Evolutionary conservation across 2,113 vertebrate species (phyloP).

Genomic region (Galbula dea): DNA sequence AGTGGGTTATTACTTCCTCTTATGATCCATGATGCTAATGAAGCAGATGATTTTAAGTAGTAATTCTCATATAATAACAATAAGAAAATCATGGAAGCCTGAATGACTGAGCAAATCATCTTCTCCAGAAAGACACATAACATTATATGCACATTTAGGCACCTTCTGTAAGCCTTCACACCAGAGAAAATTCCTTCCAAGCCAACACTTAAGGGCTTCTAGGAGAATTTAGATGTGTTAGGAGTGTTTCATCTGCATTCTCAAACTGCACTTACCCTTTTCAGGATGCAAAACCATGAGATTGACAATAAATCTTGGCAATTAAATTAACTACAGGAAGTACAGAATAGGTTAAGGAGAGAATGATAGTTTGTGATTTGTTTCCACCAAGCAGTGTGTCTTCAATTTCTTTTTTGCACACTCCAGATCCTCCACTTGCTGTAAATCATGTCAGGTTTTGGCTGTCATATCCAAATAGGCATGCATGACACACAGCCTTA

Average conservation of each 20-base stretch:
- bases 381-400: background rate
- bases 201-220: background rate
- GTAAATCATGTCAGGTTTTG: background rate
- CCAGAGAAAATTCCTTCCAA: background rate
- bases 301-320: background rate
- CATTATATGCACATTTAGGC: background rate
- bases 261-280: background rate
- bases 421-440: background rate
- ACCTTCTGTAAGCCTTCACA: background rate
- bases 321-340: background rate
- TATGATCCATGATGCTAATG: background rate
- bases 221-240: background rate
- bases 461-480: background rate
- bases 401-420: background rate
- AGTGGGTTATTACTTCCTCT: background rate
- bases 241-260: background rate
- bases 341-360: background rate
- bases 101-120: background rate
- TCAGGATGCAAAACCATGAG: background rate
- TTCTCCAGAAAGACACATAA: background rate
- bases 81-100: background rate
- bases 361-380: background rate
- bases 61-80: background rate
- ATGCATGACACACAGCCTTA: background rate
- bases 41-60: background rate